A percentile compares a stretch with the other conserved stretches of the same genome.
Evolutionary conservation across 2,113 vertebrate species (phyloP).

Genomic region (Eurystomus gularis): DNA sequence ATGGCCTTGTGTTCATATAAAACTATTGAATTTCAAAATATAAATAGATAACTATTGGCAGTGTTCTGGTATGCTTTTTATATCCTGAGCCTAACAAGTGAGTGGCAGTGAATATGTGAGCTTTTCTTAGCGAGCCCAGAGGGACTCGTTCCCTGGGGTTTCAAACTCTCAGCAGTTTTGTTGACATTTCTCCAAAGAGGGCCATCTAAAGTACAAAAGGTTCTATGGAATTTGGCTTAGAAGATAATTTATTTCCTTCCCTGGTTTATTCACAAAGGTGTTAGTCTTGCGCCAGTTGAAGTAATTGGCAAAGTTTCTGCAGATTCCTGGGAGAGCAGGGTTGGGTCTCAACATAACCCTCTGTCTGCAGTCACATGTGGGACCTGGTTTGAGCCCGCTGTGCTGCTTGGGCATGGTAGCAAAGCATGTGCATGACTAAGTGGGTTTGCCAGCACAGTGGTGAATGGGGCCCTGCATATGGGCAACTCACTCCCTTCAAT

Average conservation of each 20-base stretch:
- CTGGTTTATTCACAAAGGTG: background rate
- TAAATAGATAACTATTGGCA: slow-evolving; percentile 1
- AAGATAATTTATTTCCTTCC: background rate
- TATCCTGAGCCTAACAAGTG: background rate
- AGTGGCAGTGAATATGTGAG: background rate
- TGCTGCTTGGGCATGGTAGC: too few relatives aligned
- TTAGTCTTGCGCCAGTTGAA: background rate
- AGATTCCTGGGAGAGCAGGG: background rate
- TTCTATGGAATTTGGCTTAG: background rate
- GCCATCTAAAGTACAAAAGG: background rate
- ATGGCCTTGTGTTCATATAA: background rate
- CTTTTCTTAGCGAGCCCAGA: background rate
- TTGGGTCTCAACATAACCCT: background rate
- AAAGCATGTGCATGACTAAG: fast-evolving
- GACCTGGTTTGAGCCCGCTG: fast-evolving
- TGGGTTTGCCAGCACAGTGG: background rate
- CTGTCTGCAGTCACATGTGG: fast-evolving
- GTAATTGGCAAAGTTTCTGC: background rate
- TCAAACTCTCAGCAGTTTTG: background rate
- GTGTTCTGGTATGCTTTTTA: background rate
- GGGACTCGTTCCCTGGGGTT: background rate
- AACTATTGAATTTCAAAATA: slow-evolving; percentile 15
- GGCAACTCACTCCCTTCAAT: background rate
- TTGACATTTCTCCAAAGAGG: background rate
- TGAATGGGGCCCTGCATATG: background rate